These are phyloP conservation scores for Hesperia comma DNA, from an alignment of 2,888 invertebrate species.

Conservation along the genomic window DNA sequence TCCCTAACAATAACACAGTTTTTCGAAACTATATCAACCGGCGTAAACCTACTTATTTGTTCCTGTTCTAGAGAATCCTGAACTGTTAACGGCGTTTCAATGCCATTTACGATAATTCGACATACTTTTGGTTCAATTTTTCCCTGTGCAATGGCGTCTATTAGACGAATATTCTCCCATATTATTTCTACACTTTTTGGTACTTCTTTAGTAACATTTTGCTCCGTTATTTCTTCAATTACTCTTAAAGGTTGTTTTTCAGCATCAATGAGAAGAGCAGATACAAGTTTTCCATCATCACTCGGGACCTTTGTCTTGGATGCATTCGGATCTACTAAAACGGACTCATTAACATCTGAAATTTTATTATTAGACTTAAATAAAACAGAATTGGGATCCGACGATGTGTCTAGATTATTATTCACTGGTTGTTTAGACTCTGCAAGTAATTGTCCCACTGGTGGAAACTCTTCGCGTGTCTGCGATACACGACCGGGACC, in stretches of 20 bases:
- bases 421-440: background rate
- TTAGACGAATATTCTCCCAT: slow-evolving; percentile 80
- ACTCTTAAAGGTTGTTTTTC: slow-evolving; percentile 74
- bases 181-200: slow-evolving; percentile 58
- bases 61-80: slow-evolving; percentile 88
- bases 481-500: background rate
- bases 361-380: slow-evolving; percentile 25
- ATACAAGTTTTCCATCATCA: slow-evolving; percentile 63
- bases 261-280: slow-evolving; percentile 73
- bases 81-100: slow-evolving; percentile 85
- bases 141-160: slow-evolving; percentile 86
- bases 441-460: background rate
- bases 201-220: slow-evolving; percentile 70
- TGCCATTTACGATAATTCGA: slow-evolving; percentile 84
- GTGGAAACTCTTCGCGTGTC: background rate
- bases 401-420: background rate
- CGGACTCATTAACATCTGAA: slow-evolving; percentile 3
- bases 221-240: slow-evolving; percentile 79
- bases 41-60: slow-evolving; percentile 86
- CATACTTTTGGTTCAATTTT: slow-evolving; percentile 87
- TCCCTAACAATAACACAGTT: slow-evolving; percentile 85
- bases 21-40: slow-evolving; percentile 87
- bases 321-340: background rate
- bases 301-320: slow-evolving; percentile 1
- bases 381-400: slow-evolving; percentile 41